Conservation (phyloP, 2,888 invertebrate species). For the Tenthredo distinguenda region DNA sequence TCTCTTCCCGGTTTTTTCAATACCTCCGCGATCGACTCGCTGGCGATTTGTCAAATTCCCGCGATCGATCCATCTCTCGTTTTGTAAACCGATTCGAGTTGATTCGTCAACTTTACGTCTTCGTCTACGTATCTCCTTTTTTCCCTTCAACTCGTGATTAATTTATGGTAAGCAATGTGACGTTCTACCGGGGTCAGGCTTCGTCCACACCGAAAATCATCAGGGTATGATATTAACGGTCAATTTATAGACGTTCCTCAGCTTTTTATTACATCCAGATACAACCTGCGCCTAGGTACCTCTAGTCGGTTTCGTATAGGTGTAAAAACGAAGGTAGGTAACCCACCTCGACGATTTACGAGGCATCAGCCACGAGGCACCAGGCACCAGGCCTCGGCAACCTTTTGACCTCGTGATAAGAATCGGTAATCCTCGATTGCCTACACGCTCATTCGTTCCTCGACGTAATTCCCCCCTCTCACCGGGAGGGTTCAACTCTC, state of each 20-base stretch:
- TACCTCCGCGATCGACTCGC: not conserved
- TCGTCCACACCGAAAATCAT: too few species aligned
- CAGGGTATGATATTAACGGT: too few species aligned
- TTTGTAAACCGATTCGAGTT: not conserved
- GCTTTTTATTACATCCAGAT: too few species aligned
- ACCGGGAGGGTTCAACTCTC: not conserved
- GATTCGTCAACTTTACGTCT: not conserved
- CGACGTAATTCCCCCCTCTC: not conserved
- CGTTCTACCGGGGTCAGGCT: too few species aligned
- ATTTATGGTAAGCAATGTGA: too few species aligned
- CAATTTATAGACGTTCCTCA: too few species aligned
- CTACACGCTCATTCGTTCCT: constrained; percentile 3
- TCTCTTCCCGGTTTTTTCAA: not conserved
- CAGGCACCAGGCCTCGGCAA: not conserved
- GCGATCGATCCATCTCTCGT: not conserved
- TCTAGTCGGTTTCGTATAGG: not conserved
- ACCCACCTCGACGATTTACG: not conserved
- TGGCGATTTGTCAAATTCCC: not conserved
- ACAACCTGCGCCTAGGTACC: too few species aligned
- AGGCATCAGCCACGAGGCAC: not conserved
- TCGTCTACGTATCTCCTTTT: too few species aligned
- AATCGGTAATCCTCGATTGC: constrained; percentile 30
- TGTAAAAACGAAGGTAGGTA: not conserved
- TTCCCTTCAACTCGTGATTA: too few species aligned
- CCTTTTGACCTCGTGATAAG: constrained; percentile 23